Percentiles rank a stretch among this genome's conserved stretches.
These are phyloP conservation scores for Romanogobio albipinnatus DNA, from an alignment of 2,113 vertebrate species.

Conservation along the genomic window DNA sequence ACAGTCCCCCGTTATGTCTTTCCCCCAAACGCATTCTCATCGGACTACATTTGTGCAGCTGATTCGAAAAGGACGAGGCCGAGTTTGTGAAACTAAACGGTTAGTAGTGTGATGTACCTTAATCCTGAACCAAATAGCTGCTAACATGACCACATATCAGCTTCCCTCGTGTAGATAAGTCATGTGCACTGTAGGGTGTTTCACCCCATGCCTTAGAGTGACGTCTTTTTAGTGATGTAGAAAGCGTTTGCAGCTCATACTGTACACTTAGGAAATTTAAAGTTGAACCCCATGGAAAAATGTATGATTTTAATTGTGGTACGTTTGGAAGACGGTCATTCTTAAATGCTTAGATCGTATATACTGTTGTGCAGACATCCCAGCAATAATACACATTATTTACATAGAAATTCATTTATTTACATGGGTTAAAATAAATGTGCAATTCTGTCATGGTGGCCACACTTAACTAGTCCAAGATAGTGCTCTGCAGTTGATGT, in stretches of 20 bases:
- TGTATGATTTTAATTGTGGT: neutral
- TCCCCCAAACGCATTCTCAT: neutral
- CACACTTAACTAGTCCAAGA: neutral
- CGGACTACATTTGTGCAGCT: neutral
- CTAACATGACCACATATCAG: conserved; percentile 13
- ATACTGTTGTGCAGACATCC: neutral
- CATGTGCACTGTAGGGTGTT: conserved; percentile 1
- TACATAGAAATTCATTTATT: neutral
- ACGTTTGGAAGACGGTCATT: neutral
- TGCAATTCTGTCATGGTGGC: conserved; percentile 7
- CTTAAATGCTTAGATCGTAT: neutral
- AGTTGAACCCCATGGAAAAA: neutral
- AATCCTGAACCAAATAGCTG: conserved; percentile 10
- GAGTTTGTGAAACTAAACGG: neutral
- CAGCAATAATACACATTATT: conserved; percentile 3
- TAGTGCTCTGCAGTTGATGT: neutral
- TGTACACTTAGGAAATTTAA: neutral
- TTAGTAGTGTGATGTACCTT: neutral
- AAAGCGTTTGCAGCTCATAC: neutral
- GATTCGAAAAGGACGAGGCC: neutral
- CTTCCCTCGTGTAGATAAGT: neutral
- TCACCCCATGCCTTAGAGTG: neutral
- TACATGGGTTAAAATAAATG: neutral
- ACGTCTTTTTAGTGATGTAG: neutral
- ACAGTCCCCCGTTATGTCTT: neutral